phyloP scores from a whole-genome alignment of 2,113 vertebrate genomes.

The Litocranius walleri region DNA sequence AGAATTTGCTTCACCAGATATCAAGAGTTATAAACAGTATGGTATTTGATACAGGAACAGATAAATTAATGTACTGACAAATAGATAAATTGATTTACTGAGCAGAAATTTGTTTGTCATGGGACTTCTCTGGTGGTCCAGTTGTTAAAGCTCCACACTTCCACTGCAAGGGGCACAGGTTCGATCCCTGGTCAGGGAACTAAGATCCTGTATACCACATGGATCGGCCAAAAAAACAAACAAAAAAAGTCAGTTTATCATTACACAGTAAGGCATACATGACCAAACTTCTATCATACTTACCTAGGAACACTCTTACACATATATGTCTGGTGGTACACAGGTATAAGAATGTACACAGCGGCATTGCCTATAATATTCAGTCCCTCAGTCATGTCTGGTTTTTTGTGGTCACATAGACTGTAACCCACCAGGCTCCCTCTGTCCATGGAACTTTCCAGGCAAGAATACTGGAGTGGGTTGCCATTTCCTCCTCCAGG shows the following conservation, averaged over 20 bases:
- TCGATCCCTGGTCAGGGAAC: neutral
- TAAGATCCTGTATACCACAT: neutral
- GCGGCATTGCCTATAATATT: neutral
- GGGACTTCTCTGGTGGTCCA: neutral
- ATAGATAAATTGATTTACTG: neutral
- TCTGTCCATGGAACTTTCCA: neutral
- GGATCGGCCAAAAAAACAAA: neutral
- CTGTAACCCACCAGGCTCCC: fast-evolving
- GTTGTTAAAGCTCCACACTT: neutral
- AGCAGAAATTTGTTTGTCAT: neutral
- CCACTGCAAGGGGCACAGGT: neutral
- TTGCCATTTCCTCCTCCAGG: neutral
- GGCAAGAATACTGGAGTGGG: neutral
- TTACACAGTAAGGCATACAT: neutral
- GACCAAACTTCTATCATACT: neutral
- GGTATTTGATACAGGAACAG: neutral
- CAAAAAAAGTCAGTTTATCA: neutral
- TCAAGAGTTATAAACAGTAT: neutral
- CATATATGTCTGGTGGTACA: neutral
- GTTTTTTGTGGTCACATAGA: neutral
- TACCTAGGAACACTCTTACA: neutral
- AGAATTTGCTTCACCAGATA: neutral
- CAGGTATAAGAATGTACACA: neutral
- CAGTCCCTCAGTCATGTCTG: neutral
- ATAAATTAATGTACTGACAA: neutral